phyloP scores from a whole-genome alignment of 2,113 vertebrate species.

The Limnothrissa miodon region DNA sequence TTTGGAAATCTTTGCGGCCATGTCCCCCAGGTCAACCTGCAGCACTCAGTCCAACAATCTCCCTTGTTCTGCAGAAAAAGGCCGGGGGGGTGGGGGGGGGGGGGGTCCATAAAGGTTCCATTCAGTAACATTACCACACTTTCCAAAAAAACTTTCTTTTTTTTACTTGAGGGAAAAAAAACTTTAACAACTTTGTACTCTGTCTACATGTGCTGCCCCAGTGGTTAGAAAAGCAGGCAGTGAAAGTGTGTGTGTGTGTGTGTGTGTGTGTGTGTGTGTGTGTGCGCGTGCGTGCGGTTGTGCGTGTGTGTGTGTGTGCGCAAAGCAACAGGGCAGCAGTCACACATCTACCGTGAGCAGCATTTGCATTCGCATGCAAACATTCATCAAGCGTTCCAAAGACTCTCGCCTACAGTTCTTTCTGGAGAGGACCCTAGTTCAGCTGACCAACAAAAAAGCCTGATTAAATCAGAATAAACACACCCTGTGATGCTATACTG shows the following conservation, averaged over 20 bases:
- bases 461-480: background rate
- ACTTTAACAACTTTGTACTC: background rate
- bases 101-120: background rate
- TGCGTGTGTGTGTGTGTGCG: constrained; percentile 14
- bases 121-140: background rate
- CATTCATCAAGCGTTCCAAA: constrained; percentile 22
- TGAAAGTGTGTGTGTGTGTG: background rate
- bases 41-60: constrained; percentile 34
- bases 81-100: background rate
- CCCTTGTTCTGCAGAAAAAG: constrained; percentile 24
- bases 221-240: background rate
- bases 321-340: background rate
- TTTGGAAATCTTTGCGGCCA: constrained; percentile 91
- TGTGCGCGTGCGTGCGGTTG: constrained; percentile 6
- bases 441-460: background rate
- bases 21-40: constrained; percentile 64
- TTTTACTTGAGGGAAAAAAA: background rate
- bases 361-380: constrained; percentile 39
- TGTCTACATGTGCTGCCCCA: background rate
- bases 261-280: background rate
- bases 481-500: background rate
- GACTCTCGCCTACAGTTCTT: constrained; percentile 2
- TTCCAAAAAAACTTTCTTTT: constrained; percentile 8
- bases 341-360: background rate
- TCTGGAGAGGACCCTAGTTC: background rate